Percentiles rank a stretch among this genome's conserved stretches.
phyloP scores from a whole-genome alignment of 2,888 invertebrate genomes.

The Cataglyphis altisquamis region DNA sequence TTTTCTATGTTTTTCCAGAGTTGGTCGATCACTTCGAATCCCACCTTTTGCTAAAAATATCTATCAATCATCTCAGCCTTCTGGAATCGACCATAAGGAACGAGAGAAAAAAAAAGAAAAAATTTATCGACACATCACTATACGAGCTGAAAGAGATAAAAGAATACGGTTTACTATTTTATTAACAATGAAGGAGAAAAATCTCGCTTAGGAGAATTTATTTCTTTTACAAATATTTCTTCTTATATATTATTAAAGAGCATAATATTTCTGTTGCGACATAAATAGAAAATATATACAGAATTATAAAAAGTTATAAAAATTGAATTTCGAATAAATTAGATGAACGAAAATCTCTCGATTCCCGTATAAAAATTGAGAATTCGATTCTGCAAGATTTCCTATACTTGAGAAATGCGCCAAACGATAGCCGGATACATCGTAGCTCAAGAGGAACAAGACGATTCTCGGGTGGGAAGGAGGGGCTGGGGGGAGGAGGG shows the following conservation, averaged over 20 bases:
- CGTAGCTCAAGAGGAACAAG: neutral
- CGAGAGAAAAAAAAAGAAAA: neutral
- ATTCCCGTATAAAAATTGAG: neutral
- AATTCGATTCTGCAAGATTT: neutral
- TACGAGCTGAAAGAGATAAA: neutral
- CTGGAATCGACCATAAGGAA: neutral
- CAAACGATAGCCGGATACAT: conserved; percentile 3
- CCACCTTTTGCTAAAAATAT: conserved; percentile 27
- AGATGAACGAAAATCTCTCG: neutral
- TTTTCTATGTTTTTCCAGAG: neutral
- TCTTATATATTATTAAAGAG: neutral
- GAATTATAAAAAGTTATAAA: neutral
- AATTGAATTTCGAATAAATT: neutral
- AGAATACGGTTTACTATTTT: conserved; percentile 10
- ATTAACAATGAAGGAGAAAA: neutral
- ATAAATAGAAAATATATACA: neutral
- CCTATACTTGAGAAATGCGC: neutral
- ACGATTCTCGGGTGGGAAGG: neutral
- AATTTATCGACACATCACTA: neutral
- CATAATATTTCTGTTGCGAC: neutral
- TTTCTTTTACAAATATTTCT: neutral
- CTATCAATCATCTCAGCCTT: conserved; percentile 32
- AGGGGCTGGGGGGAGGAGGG: neutral
- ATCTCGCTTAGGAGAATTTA: neutral
- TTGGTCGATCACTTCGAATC: neutral